Conservation (phyloP, 2,888 invertebrate genomes). For the Chaetogeoica ovagalla region DNA sequence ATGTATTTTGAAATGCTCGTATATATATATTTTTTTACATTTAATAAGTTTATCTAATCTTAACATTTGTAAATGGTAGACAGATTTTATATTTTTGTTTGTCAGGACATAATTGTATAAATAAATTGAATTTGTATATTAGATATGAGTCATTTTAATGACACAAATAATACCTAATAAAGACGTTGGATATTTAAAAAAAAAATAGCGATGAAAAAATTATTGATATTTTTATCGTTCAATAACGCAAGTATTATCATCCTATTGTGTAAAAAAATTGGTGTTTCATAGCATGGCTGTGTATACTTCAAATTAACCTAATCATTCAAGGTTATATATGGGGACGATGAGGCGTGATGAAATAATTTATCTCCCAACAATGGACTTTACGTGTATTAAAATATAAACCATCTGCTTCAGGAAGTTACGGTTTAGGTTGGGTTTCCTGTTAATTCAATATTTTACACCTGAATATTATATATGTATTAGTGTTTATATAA, state of each 20-base stretch:
- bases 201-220: not conserved
- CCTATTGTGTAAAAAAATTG: not conserved
- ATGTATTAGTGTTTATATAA: not conserved
- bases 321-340: slow-evolving; percentile 44
- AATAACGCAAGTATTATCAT: not conserved
- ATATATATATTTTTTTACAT: no score
- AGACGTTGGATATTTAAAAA: not conserved
- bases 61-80: no score
- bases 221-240: not conserved
- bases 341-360: slow-evolving; percentile 44
- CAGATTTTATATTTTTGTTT: not conserved
- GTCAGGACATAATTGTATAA: not conserved
- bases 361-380: slow-evolving; percentile 49
- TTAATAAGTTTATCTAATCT: no score
- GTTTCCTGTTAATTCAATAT: slow-evolving; percentile 49
- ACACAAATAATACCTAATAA: no score
- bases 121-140: no score
- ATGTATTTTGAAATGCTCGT: no score
- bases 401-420: slow-evolving; percentile 35
- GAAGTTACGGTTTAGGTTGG: slow-evolving; percentile 50
- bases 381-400: slow-evolving; percentile 25
- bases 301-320: slow-evolving; percentile 29
- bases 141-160: no score
- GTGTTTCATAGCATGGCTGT: not conserved
- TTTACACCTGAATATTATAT: slow-evolving; percentile 41